Evolutionary conservation across 1,140 invertebrate genomes (phyloP), one percentile per base, ranked within the genome.

Genomic region (Drosophila busckii): DNA sequence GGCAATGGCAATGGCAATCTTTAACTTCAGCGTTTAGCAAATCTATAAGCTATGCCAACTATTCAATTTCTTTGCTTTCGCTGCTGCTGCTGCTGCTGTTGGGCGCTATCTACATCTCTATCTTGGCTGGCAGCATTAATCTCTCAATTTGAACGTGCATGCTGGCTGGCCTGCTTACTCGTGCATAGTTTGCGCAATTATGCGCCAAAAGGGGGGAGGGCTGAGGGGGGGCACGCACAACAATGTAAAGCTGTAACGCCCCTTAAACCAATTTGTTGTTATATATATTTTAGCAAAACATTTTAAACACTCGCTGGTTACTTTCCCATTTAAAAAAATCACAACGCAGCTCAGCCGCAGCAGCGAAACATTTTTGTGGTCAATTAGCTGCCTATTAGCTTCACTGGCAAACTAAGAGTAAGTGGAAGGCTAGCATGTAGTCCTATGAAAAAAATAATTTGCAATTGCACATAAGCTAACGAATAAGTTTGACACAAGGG

Each of bases 191-290:
- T 52, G 56, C 45, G 46, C 54, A 48, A 35, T 67, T 70, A n/a
- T 40, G 23, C 62, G 10, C 6, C 2, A 1, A 3, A 12, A 7
- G 25, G n/a, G 4, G 7, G 6, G 26, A 16, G 15, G 5, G n/a
- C 13, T 17, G 1, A 32, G 19, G 7, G 8, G 42, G 17, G 15
- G 16, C 4, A 8, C 3, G 7, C 2, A 10, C 3, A 20, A 6
- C 15, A 48, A 8, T 12, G 28, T 9, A 12, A 16, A 25, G 25
- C 54, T 53, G 68, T 53, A 73, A 78, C 73, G 68, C 68, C 73
- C 62, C 71, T 25, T 50, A 76, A 67, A 78, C 56, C 73, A 80
- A 80, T 78, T 78, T 78, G 71, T 78, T 78, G 67, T 63, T 60
- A 32, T 59, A 67, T 52, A 67, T 70, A n/a, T n/a, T n/a, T 56